Evolutionary conservation across 1,140 invertebrate species (phyloP), one percentile per base, ranked within the genome.

Genomic region (Heliconius eleuchia): DNA sequence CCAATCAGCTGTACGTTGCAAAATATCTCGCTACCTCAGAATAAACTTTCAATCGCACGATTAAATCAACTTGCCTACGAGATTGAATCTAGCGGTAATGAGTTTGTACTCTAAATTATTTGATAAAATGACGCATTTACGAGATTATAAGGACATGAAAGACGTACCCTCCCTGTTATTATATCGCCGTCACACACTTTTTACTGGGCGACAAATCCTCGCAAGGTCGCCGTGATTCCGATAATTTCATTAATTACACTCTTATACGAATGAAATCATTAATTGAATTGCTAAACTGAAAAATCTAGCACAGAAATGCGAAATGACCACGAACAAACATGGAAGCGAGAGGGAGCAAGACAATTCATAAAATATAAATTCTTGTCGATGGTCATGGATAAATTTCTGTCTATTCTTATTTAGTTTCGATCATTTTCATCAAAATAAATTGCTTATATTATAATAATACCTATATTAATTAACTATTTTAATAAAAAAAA

Each of bases 321-420:
- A 94, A 94, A 92, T 92, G 90, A 93, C 92, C 90, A 94, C 91
- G 93, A 94, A 94, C 93, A 94, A 94, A 94, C 93, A 94, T 94
- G 93, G 93, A 94, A 92, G 92, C 91, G 87, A 93, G 89, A 92
- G 90, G 91, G 88, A 91, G 87, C 91, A 83, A 91, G 91, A 92
- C 85, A 89, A 91, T 92, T 91, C 84, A 87, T 83, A 85, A 89
- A 85, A 86, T 78, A 52, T 83, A 80, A 79, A 84, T 80, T 84
- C 55, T 82, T 84, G 85, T 91, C 89, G 92, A 90, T 92, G 91
- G 85, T 60, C 55, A 78, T 81, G 73, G 13, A 80, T 39, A 76
- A 66, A 87, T 73, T 72, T 39, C 42, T 75, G 34, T 30, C 57
- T 23, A 77, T 66, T 19, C 30, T 72, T n/a, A 19, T 72, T 23